A percentile compares a stretch with the other conserved stretches of the same genome.
Conservation (phyloP, 2,888 invertebrate species). For the Rhynchonema sp. region DNA sequence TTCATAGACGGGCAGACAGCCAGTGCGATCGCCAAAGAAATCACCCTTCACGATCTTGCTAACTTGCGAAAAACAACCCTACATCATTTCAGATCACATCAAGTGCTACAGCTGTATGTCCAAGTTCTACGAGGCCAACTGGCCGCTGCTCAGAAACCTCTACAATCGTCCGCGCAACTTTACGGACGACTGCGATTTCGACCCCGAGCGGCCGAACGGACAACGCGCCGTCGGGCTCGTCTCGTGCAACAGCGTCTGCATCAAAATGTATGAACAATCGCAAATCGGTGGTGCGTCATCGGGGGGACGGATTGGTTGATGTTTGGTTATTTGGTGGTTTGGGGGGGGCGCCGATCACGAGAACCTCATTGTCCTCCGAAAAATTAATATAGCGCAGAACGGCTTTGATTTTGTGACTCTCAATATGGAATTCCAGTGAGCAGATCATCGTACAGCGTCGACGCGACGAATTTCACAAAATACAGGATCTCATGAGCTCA, state of each 20-base stretch:
- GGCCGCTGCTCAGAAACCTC: slow-evolving; percentile 16
- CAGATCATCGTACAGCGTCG: too few relatives aligned
- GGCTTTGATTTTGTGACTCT: too few relatives aligned
- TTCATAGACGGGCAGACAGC: too few relatives aligned
- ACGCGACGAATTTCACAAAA: too few relatives aligned
- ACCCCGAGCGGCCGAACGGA: not conserved
- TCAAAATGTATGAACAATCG: slow-evolving; percentile 19
- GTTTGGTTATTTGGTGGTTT: not conserved
- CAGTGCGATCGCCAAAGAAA: too few relatives aligned
- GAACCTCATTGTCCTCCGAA: too few relatives aligned
- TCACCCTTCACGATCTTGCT: too few relatives aligned
- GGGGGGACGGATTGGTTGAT: not conserved
- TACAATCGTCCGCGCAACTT: slow-evolving; percentile 22
- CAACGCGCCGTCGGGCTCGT: slow-evolving; percentile 12
- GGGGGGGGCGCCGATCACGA: too few relatives aligned
- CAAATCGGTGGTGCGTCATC: slow-evolving; percentile 20
- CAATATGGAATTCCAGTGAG: too few relatives aligned
- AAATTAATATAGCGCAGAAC: too few relatives aligned
- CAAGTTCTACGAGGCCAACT: slow-evolving; percentile 20
- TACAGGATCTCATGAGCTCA: too few relatives aligned
- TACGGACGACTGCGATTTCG: slow-evolving; percentile 16
- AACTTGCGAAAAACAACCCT: too few relatives aligned
- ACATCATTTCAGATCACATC: slow-evolving; percentile 18
- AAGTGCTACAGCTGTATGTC: slow-evolving; percentile 26
- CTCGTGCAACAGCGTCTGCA: slow-evolving; percentile 21